Evolutionary conservation across 2,113 vertebrate genomes (phyloP).

Genomic region (Pollimyrus isidori): DNA sequence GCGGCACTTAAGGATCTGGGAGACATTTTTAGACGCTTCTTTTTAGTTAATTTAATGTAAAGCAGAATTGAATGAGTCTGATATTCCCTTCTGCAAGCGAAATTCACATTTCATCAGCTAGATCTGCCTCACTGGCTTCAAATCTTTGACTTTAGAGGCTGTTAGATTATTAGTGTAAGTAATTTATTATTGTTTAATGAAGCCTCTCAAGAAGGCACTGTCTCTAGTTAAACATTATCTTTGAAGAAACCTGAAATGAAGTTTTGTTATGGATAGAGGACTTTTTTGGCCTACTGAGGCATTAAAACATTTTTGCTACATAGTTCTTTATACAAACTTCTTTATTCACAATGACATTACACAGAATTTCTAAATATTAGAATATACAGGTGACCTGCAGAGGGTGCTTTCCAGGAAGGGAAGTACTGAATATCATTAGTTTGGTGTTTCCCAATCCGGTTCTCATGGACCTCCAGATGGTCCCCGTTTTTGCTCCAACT

Average conservation of each 20-base stretch:
- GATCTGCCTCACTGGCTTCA: constrained; percentile 13
- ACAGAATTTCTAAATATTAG: background rate
- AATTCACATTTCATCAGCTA: background rate
- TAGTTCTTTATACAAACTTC: background rate
- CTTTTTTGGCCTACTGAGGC: background rate
- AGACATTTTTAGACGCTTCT: background rate
- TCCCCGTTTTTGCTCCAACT: background rate
- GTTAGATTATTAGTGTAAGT: constrained; percentile 11
- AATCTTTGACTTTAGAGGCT: background rate
- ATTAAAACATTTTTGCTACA: background rate
- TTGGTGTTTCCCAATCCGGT: background rate
- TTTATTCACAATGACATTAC: background rate
- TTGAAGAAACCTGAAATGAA: constrained; percentile 1
- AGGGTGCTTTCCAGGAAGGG: background rate
- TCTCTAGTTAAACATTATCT: constrained; percentile 3
- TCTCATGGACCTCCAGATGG: background rate
- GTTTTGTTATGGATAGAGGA: background rate
- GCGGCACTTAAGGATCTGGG: background rate
- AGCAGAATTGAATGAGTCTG: background rate
- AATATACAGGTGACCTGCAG: background rate
- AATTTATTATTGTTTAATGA: constrained; percentile 15
- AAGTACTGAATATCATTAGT: background rate
- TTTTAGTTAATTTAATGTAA: background rate
- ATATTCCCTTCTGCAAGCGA: background rate
- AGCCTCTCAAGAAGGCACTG: constrained; percentile 6